Evolutionary conservation across 2,888 invertebrate genomes (phyloP), one percentile per base, ranked within the genome.

Genomic region (Harmothoe impar): DNA sequence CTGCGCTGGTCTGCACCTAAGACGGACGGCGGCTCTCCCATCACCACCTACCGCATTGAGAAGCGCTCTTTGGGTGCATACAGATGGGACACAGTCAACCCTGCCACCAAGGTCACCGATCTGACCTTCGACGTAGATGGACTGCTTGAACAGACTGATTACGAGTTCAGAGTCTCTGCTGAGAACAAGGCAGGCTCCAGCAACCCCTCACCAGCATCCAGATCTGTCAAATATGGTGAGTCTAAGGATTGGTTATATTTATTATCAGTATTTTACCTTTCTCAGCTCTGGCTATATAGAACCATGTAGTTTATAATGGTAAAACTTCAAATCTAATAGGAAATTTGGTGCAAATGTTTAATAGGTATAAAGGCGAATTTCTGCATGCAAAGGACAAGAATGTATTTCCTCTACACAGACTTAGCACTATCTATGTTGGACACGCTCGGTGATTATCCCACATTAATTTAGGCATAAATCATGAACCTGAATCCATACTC

Each of bases 81-180:
- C 81, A 89, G 93, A 91, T 88, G 86, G 77, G 90, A 90, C 90
- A 62, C 81, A 12, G 90, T 90, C 62, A 91, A 91, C 90, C 84
- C 91, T 29, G 56, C 56, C 7, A 91, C 91, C 17, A 90, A 72
- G 68, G 88, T 92, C 51, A 92, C 91, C 0, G 91, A 90, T 33
- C 91, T 92, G 23, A 81, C 56, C 35, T 93, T 90, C 91, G 93
- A 92, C 5, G 92, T 94, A 72, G 81, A 86, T 15, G 91, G 91
- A 1, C 93, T 95, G 52, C 92, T 93, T 85, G 93, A 94, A 10
- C 94, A 94, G 86, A 93, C 93, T n/a, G 94, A 98, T 94, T 98
- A 98, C 94, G 97, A 97, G 96, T 98, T 98, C 97, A 97, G 98
- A 92, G 97, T 98, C 29, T 97, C 97, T 94, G 98, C 98, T 0